Base-by-base conservation (phyloP, 2,888 invertebrate species). In the Aquatica leii region DNA sequence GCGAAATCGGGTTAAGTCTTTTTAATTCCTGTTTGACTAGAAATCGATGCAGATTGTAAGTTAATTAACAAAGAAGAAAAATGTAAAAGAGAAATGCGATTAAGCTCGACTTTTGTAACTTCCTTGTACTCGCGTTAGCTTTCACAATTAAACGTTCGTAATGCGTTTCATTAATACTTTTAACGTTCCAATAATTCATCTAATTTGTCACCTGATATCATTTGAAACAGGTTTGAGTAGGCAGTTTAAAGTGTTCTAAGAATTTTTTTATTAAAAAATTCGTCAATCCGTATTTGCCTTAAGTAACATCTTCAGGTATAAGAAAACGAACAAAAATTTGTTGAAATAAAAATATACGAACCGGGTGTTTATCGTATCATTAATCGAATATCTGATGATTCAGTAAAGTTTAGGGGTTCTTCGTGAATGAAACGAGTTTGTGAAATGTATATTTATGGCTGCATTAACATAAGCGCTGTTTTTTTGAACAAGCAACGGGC, bases 1-100 rank as follows among this genome's bases (percentile, higher is more conserved):
- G 64, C 62, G 62, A 66, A 73, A 70, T 67, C 68, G 64, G 62
- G 65, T 64, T 67, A 64, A 68, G 73, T 72, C 71, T 71, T 71
- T 66, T 64, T 67, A 56, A 61, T 52, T 54, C 65, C 54, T 59
- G 62, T 58, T 62, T 57, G 46, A 62, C 51, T 48, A 41, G 37
- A 20, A 49, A 57, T 35, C 37, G 49, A 59, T 54, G 53, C 46
- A 56, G 14, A 31, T 21, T 35, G 37, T 57, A 24, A 40, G 57
- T 52, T 48, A 59, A 50, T 31, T 46, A 58, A 50, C 37, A 1
- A 20, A 17, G 20, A 18, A 17, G 11, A 18, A 46, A 46, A 46
- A 17, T 46, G n/a, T 15, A 46, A 46, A 24, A 6, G 24, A 24
- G 24, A 24, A 24, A 24, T 24, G 2, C 2, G 24, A 24, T 24